Evolutionary conservation across 2,797 vertebrate genomes (phyloP).

Genomic region (Lates japonicus): DNA sequence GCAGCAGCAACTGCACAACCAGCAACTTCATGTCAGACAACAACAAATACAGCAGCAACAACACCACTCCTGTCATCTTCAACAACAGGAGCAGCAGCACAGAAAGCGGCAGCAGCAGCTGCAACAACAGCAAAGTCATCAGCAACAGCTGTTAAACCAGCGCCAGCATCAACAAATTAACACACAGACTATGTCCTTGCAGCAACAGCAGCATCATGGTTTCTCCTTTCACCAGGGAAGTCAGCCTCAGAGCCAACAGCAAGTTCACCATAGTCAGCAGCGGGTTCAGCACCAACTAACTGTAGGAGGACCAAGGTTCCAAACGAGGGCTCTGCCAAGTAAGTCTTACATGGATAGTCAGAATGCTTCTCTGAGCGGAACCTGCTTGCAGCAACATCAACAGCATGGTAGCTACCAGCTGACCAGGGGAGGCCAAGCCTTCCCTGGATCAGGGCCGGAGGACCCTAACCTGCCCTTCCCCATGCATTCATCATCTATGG

Average conservation of each 20-base stretch:
- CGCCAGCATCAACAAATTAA: constrained; percentile 90
- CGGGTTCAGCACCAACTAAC: constrained; percentile 81
- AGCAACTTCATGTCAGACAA: constrained; percentile 87
- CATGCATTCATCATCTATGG: constrained; percentile 84
- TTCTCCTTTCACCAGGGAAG: constrained; percentile 93
- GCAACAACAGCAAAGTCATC: constrained; percentile 75
- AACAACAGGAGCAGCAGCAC: constrained; percentile 90
- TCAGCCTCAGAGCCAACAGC: constrained; percentile 87
- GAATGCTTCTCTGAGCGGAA: constrained; percentile 65
- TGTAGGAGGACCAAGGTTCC: constrained; percentile 83
- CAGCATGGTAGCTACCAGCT: constrained; percentile 85
- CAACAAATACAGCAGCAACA: constrained; percentile 88
- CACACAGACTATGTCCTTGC: constrained; percentile 90
- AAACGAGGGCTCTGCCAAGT: constrained; percentile 83
- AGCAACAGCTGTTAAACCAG: constrained; percentile 84
- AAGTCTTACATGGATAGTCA: constrained; percentile 90
- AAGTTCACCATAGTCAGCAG: constrained; percentile 76
- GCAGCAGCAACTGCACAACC: constrained; percentile 88
- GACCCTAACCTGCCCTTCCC: constrained; percentile 87
- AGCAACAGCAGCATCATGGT: constrained; percentile 91
- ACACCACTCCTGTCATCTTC: constrained; percentile 77
- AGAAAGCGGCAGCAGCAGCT: constrained; percentile 81
- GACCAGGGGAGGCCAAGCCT: constrained; percentile 87
- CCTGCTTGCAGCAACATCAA: constrained; percentile 75
- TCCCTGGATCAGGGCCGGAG: constrained; percentile 83